Conservation (phyloP, 2,797 vertebrate genomes). For the Hydrophis major region DNA sequence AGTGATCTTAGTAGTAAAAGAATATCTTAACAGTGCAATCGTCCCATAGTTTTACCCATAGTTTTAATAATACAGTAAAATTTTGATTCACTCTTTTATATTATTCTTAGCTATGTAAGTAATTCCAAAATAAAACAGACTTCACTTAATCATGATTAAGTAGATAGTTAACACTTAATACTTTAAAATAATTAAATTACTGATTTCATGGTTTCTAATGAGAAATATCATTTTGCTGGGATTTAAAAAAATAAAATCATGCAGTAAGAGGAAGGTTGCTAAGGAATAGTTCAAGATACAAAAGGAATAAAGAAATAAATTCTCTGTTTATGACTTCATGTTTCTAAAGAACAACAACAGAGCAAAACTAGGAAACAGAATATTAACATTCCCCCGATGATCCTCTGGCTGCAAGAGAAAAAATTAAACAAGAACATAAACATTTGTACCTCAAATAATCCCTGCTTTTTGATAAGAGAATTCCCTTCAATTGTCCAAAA, state of each 20-base stretch:
- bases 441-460: conserved; percentile 89
- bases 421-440: conserved; percentile 16
- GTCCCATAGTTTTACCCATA: not conserved
- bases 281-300: not conserved
- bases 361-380: not conserved
- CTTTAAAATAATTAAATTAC: not conserved
- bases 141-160: not conserved
- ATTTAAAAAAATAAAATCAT: not conserved
- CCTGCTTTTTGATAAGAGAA: conserved; percentile 91
- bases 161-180: not conserved
- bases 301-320: not conserved
- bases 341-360: not conserved
- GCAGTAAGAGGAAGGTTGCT: not conserved
- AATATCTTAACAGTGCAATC: not conserved
- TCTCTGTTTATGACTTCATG: not conserved
- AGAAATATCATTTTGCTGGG: not conserved
- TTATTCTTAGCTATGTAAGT: not conserved
- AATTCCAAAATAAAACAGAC: not conserved
- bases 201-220: not conserved
- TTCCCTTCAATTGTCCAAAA: conserved; percentile 95
- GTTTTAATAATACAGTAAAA: not conserved
- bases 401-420: not conserved
- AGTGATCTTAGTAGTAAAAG: not conserved
- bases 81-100: not conserved
- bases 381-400: not conserved